A percentile compares a stretch with the other conserved stretches of the same genome.
These are phyloP conservation scores for Gymnobelideus leadbeateri DNA, from an alignment of 2,113 vertebrate species.

Conservation along the genomic window DNA sequence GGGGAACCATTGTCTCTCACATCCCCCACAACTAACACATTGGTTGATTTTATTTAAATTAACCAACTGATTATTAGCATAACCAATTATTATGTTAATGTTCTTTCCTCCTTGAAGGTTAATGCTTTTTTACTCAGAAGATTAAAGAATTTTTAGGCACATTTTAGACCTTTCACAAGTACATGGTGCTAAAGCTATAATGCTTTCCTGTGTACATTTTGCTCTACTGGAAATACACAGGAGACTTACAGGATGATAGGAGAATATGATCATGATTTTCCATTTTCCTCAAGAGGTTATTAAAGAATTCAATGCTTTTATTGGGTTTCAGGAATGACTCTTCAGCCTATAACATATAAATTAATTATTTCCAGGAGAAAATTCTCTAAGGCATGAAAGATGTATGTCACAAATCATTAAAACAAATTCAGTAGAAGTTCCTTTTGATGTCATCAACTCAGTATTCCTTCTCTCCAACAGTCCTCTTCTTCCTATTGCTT, in stretches of 20 bases:
- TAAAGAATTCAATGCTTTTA: neutral
- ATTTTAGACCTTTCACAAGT: neutral
- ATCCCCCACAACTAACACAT: neutral
- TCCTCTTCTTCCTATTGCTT: neutral
- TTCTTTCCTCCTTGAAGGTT: neutral
- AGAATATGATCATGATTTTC: neutral
- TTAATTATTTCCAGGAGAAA: neutral
- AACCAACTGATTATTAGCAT: conserved; percentile 20
- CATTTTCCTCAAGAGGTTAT: conserved; percentile 1
- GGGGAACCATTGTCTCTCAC: neutral
- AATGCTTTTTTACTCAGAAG: conserved; percentile 27
- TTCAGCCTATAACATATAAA: conserved; percentile 15
- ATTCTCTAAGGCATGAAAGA: neutral
- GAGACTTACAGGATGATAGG: neutral
- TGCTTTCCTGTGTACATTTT: conserved; percentile 23
- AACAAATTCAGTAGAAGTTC: neutral
- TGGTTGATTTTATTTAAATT: neutral
- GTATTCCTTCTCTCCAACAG: neutral
- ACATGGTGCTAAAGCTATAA: neutral
- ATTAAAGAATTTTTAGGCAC: conserved; percentile 4
- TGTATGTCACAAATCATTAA: neutral
- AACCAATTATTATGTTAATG: neutral
- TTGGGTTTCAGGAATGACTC: neutral
- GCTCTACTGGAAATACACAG: neutral
- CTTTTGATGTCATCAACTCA: conserved; percentile 3